Percentiles rank a stretch among this genome's conserved stretches.
Evolutionary conservation across 2,888 invertebrate genomes (phyloP).

Genomic region (Scaeva pyrastri): DNA sequence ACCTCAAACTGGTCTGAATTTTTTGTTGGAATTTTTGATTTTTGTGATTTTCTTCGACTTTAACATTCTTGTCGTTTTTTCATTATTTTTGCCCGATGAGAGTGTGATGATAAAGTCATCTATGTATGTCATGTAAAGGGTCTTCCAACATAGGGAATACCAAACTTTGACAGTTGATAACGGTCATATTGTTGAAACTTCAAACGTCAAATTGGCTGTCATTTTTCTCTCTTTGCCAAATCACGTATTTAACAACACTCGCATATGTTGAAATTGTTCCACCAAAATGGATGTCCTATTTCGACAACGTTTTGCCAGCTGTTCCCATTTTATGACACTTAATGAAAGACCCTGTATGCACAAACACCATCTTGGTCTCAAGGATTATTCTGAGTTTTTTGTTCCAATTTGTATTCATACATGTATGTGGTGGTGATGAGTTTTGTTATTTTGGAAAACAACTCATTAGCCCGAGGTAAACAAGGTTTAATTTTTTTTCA

Average conservation of each 20-base stretch:
- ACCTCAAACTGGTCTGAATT: slow-evolving; percentile 55
- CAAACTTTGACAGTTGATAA: too few relatives aligned
- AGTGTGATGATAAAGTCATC: not conserved
- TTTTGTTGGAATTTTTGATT: slow-evolving; percentile 3
- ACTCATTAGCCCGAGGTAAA: slow-evolving; percentile 33
- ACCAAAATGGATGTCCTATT: too few relatives aligned
- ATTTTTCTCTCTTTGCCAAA: too few relatives aligned
- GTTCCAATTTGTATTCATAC: not conserved
- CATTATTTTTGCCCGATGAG: slow-evolving; percentile 18
- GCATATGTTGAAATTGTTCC: too few relatives aligned
- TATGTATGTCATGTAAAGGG: too few relatives aligned
- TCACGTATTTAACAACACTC: too few relatives aligned
- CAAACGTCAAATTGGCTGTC: too few relatives aligned
- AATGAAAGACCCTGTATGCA: too few relatives aligned
- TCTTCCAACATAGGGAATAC: too few relatives aligned
- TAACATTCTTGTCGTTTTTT: slow-evolving; percentile 27
- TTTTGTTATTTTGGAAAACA: slow-evolving; percentile 16
- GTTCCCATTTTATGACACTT: too few relatives aligned
- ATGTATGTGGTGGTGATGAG: not conserved
- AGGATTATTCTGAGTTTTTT: slow-evolving; percentile 48
- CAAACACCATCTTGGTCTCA: slow-evolving; percentile 20
- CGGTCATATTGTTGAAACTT: too few relatives aligned
- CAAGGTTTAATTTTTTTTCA: slow-evolving; percentile 27
- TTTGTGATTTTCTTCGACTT: slow-evolving; percentile 23
- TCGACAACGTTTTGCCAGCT: too few relatives aligned